A percentile compares a stretch with the other conserved stretches of the same genome.
These are phyloP conservation scores for Sebastes oblongus DNA, from an alignment of 2,797 vertebrate species.

Conservation along the genomic window DNA sequence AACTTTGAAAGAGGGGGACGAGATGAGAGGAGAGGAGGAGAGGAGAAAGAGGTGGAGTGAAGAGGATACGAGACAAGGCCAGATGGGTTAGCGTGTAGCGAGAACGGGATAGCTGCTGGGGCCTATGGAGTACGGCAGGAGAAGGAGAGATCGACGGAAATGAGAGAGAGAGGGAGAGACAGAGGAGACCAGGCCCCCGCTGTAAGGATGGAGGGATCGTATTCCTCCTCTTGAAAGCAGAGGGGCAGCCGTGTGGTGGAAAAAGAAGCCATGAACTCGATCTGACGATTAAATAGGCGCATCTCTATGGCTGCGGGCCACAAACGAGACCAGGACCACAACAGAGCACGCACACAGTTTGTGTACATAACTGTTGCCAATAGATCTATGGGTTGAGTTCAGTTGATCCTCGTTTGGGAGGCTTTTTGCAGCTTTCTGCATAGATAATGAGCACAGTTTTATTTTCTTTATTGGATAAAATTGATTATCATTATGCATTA, in stretches of 20 bases:
- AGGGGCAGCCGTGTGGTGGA: conserved; percentile 66
- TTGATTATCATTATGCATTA: conserved; percentile 57
- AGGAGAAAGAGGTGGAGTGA: conserved; percentile 64
- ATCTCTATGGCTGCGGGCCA: conserved; percentile 79
- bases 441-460: conserved; percentile 26
- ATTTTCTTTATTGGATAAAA: conserved; percentile 55
- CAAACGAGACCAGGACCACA: conserved; percentile 58
- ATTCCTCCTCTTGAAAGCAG: conserved; percentile 76
- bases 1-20: conserved; percentile 71
- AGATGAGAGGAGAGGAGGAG: conserved; percentile 54
- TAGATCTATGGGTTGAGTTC: conserved; percentile 29
- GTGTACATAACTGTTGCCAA: conserved; percentile 42
- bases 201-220: conserved; percentile 74
- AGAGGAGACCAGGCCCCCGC: conserved; percentile 63
- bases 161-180: conserved; percentile 52
- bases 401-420: conserved; percentile 13
- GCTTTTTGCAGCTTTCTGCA: conserved; percentile 30
- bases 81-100: conserved; percentile 54
- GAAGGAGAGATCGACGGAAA: conserved; percentile 52
- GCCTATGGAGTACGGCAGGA: conserved; percentile 51
- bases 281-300: conserved; percentile 82
- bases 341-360: conserved; percentile 41
- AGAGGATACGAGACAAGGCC: conserved; percentile 72
- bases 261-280: conserved; percentile 80
- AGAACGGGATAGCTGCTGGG: conserved; percentile 72